phyloP scores from a whole-genome alignment of 2,113 vertebrate genomes.

The Equus przewalskii region DNA sequence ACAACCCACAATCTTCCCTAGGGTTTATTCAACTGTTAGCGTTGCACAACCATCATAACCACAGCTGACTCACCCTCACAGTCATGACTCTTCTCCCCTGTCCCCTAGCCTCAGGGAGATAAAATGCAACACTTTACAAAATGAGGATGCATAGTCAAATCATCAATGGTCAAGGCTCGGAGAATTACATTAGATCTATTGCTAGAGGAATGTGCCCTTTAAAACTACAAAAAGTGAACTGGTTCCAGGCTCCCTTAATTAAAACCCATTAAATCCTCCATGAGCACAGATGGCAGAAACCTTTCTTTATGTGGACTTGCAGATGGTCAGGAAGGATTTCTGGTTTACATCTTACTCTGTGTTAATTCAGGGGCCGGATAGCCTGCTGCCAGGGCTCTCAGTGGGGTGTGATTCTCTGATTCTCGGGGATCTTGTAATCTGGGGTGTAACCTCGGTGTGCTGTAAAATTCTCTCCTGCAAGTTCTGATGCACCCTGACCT shows the following conservation, averaged over 20 bases:
- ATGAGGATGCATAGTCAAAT: background rate
- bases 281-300: background rate
- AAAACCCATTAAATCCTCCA: background rate
- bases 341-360: constrained; percentile 38
- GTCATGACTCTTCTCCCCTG: background rate
- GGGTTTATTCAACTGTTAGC: background rate
- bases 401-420: background rate
- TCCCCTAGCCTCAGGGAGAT: background rate
- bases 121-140: background rate
- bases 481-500: constrained; percentile 12
- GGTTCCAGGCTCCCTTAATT: background rate
- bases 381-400: background rate
- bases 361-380: background rate
- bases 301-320: background rate
- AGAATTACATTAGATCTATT: background rate
- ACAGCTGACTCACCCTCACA: background rate
- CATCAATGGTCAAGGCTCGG: background rate
- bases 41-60: too few relatives aligned
- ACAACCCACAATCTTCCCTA: background rate
- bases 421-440: background rate
- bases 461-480: background rate
- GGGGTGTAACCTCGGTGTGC: background rate
- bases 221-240: constrained; percentile 13
- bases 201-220: constrained; percentile 12
- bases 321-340: constrained; percentile 46